phyloP scores from a whole-genome alignment of 2,888 invertebrate genomes.

The Torymus auratus region DNA sequence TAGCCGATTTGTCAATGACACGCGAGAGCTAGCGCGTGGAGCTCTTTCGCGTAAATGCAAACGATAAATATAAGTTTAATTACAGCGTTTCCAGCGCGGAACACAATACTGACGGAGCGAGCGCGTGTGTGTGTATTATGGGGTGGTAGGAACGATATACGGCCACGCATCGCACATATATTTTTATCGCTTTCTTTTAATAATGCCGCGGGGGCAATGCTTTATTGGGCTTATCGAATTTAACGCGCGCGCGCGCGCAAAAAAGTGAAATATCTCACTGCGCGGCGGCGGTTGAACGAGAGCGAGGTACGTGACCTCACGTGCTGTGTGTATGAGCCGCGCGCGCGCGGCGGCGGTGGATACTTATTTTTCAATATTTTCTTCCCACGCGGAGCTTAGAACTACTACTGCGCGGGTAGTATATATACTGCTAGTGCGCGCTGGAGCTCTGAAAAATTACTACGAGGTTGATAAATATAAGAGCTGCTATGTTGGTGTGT shows the following conservation, averaged over 20 bases:
- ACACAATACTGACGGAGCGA: constrained; percentile 4
- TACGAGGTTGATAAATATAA: too few species aligned
- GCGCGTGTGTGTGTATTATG: not conserved
- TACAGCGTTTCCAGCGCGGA: constrained; percentile 26
- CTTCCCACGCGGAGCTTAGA: too few species aligned
- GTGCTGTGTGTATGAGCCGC: not conserved
- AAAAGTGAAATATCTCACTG: constrained; percentile 20
- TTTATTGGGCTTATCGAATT: constrained; percentile 13
- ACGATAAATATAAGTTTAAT: constrained; percentile 49
- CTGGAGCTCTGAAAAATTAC: too few species aligned
- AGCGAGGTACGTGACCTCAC: not conserved
- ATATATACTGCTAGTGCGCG: too few species aligned
- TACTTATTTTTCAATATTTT: too few species aligned
- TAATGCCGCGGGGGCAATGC: constrained; percentile 9
- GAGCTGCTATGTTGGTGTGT: too few species aligned
- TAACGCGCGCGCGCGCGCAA: not conserved
- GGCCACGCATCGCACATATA: constrained; percentile 19
- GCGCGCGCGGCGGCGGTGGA: too few species aligned
- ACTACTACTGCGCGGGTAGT: too few species aligned
- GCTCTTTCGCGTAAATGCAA: constrained; percentile 37
- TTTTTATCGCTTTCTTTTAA: constrained; percentile 37
- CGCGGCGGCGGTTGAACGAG: not conserved
- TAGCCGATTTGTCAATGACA: constrained; percentile 48
- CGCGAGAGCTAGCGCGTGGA: not conserved
- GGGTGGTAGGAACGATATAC: constrained; percentile 1